Conservation (phyloP, 2,113 vertebrate genomes). For the Otus sunia region DNA sequence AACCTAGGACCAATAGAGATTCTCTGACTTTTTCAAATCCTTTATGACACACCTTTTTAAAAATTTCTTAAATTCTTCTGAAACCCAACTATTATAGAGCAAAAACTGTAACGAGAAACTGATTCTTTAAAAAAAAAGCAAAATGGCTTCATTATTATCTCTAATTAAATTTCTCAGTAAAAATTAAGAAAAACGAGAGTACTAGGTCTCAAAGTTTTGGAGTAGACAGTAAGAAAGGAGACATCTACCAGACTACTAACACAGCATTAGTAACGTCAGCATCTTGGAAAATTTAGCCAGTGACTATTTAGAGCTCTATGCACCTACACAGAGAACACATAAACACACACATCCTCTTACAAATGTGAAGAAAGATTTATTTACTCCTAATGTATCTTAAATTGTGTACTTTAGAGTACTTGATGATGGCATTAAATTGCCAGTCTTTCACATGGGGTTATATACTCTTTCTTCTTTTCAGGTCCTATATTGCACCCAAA, state of each 20-base stretch:
- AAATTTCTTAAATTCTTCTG: background rate
- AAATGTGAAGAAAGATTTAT: background rate
- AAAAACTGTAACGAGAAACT: background rate
- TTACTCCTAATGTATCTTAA: background rate
- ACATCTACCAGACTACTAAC: background rate
- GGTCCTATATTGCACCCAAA: background rate
- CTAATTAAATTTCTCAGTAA: background rate
- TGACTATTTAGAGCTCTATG: background rate
- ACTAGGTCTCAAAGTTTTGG: background rate
- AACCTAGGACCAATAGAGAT: background rate
- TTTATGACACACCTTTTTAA: background rate
- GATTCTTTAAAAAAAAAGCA: background rate
- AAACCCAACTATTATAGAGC: background rate
- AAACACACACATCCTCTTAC: background rate
- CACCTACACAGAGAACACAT: slow-evolving; percentile 6
- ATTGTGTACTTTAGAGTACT: background rate
- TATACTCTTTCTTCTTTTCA: background rate
- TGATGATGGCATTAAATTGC: background rate
- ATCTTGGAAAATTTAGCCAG: background rate
- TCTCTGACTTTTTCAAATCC: background rate
- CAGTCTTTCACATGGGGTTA: background rate
- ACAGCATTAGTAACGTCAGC: background rate
- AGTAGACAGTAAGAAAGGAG: background rate
- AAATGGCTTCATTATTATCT: background rate
- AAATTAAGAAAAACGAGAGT: background rate